Conservation (phyloP, 2,888 invertebrate genomes). For the Ernsta delagoae region DNA sequence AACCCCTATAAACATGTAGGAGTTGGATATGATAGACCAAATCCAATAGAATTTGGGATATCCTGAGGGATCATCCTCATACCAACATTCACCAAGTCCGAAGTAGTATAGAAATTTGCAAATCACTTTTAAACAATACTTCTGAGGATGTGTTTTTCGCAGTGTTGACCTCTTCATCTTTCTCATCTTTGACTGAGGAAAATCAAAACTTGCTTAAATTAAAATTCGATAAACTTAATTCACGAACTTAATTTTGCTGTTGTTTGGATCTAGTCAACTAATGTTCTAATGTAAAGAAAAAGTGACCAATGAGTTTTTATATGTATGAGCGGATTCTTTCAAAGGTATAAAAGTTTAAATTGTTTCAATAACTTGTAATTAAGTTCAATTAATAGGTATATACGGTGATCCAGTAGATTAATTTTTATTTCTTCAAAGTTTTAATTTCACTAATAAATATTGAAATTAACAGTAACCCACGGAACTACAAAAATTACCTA, state of each 20-base stretch:
- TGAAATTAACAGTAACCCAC: background rate
- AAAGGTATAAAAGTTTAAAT: background rate
- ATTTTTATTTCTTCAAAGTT: background rate
- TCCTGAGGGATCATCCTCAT: constrained; percentile 46
- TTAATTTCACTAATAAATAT: background rate
- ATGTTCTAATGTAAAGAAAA: background rate
- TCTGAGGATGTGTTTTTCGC: constrained; percentile 49
- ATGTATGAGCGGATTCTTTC: background rate
- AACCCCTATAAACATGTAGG: constrained; percentile 48
- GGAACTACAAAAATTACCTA: too few species aligned
- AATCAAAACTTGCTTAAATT: background rate
- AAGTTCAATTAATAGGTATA: background rate
- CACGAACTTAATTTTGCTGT: background rate
- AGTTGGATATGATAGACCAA: constrained; percentile 53
- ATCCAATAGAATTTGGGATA: constrained; percentile 47
- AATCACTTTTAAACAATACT: constrained; percentile 53
- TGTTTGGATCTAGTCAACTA: background rate
- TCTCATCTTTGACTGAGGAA: background rate
- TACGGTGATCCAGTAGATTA: background rate
- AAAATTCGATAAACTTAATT: background rate
- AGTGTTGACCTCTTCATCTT: background rate
- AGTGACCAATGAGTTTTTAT: background rate
- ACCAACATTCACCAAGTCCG: constrained; percentile 60
- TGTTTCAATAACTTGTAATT: background rate
- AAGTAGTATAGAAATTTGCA: constrained; percentile 53